A percentile compares a stretch with the other conserved stretches of the same genome.
Conservation (phyloP, 64 coral and sea anemone species). For the Montipora capricornis region DNA sequence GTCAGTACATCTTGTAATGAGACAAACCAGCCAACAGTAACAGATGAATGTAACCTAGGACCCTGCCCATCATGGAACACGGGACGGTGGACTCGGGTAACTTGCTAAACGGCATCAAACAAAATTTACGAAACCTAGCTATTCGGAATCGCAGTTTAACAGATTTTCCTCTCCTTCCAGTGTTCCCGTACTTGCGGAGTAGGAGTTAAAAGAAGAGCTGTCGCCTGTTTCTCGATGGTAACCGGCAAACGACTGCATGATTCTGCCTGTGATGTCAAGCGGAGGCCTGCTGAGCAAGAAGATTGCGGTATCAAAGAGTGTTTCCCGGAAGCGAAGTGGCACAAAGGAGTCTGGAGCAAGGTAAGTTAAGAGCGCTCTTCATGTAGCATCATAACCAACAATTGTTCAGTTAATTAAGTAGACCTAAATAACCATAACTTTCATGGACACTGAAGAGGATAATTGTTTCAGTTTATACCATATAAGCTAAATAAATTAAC, state of each 20-base stretch:
- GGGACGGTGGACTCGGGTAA: conserved; percentile 46
- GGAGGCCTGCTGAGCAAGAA: conserved; percentile 10
- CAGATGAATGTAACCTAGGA: conserved; percentile 1
- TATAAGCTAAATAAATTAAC: no score
- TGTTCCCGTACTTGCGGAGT: conserved; percentile 63
- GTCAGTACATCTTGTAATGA: conserved; percentile 6
- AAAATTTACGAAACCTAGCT: neutral
- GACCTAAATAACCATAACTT: no score
- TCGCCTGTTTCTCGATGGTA: conserved; percentile 32
- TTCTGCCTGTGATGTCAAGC: conserved; percentile 14
- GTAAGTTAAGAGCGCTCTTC: conserved; percentile 3
- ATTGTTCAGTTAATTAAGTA: no score
- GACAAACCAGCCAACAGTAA: conserved; percentile 7
- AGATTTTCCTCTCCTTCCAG: conserved; percentile 21
- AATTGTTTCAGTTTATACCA: no score
- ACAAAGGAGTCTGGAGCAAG: conserved; percentile 56
- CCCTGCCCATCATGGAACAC: conserved; percentile 45
- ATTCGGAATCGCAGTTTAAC: neutral
- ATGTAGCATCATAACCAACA: no score
- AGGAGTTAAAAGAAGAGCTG: conserved; percentile 50
- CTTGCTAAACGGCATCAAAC: no score
- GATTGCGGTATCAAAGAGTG: conserved; percentile 47
- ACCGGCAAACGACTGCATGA: neutral
- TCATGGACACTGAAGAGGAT: no score
- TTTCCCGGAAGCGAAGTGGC: conserved; percentile 36